A percentile compares a stretch with the other conserved stretches of the same genome.
phyloP scores from a whole-genome alignment of 2,113 vertebrate genomes.

The Phrynosoma blainvillii region DNA sequence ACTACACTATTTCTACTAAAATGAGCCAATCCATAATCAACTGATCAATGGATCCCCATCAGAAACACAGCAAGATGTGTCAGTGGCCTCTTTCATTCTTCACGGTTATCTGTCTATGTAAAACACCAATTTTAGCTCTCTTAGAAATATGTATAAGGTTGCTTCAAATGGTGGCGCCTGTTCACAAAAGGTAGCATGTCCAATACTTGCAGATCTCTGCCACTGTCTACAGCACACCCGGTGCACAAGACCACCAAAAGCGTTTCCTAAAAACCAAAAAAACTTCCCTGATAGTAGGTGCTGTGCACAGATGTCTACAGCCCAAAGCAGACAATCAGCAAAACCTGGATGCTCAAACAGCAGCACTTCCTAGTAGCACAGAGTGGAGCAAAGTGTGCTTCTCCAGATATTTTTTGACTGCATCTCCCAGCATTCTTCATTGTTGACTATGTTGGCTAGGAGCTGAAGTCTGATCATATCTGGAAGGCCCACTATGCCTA shows the following conservation, averaged over 20 bases:
- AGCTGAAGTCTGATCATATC: too few relatives aligned
- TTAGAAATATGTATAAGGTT: neutral
- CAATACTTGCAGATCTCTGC: neutral
- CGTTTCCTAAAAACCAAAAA: neutral
- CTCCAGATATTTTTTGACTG: too few relatives aligned
- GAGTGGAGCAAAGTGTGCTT: neutral
- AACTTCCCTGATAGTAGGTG: neutral
- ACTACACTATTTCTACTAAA: conserved; percentile 9
- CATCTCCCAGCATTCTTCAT: too few relatives aligned
- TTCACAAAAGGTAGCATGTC: neutral
- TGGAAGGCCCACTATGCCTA: too few relatives aligned
- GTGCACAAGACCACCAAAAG: neutral
- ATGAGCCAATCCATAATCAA: neutral
- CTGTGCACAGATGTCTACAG: neutral
- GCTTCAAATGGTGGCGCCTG: neutral
- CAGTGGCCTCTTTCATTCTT: conserved; percentile 10
- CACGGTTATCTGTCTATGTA: neutral
- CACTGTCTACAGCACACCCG: neutral
- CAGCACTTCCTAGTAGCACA: neutral
- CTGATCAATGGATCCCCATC: conserved; percentile 5
- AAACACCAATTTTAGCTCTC: neutral
- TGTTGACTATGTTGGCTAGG: too few relatives aligned
- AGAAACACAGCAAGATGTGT: conserved; percentile 13
- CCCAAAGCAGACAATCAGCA: too few relatives aligned
- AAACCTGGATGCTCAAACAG: neutral